A percentile compares a stretch with the other conserved stretches of the same genome.
phyloP scores from a whole-genome alignment of 2,113 vertebrate species.

The Rhineura floridana region DNA sequence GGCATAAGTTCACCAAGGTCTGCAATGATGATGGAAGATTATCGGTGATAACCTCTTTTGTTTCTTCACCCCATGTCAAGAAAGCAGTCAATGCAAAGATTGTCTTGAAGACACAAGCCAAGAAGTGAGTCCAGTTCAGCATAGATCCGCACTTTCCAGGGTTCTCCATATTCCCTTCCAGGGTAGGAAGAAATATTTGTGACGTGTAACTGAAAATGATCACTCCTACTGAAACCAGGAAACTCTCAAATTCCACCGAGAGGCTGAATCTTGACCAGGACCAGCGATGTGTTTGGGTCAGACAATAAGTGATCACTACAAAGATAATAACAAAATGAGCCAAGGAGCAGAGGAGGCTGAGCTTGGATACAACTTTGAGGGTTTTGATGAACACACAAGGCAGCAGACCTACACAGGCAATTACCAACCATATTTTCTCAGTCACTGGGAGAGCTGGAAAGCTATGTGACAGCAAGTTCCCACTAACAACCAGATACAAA shows the following conservation, averaged over 20 bases:
- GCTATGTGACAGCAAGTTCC: constrained; percentile 78
- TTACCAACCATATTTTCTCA: constrained; percentile 74
- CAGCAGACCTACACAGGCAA: constrained; percentile 75
- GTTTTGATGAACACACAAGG: constrained; percentile 81
- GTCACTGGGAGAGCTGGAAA: constrained; percentile 70
- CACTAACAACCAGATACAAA: constrained; percentile 80
- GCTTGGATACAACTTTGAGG: constrained; percentile 78
- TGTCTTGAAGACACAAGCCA: constrained; percentile 81
- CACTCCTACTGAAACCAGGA: constrained; percentile 80
- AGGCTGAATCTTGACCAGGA: constrained; percentile 76
- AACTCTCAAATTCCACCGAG: constrained; percentile 77
- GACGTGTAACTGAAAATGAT: constrained; percentile 90
- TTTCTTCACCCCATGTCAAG: constrained; percentile 80
- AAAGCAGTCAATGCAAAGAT: constrained; percentile 78
- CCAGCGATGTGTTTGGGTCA: constrained; percentile 76
- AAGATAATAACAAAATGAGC: constrained; percentile 83
- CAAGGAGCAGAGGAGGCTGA: constrained; percentile 81
- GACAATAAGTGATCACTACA: constrained; percentile 78
- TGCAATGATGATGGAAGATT: constrained; percentile 80
- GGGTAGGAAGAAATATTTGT: constrained; percentile 82
- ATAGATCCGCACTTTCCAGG: constrained; percentile 74
- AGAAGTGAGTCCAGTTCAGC: constrained; percentile 80
- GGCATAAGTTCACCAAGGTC: constrained; percentile 79
- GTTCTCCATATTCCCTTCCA: constrained; percentile 82
- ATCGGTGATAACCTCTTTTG: constrained; percentile 81